Base-by-base conservation (phyloP, 2,888 invertebrate genomes). In the Leptopterna dolabrata region DNA sequence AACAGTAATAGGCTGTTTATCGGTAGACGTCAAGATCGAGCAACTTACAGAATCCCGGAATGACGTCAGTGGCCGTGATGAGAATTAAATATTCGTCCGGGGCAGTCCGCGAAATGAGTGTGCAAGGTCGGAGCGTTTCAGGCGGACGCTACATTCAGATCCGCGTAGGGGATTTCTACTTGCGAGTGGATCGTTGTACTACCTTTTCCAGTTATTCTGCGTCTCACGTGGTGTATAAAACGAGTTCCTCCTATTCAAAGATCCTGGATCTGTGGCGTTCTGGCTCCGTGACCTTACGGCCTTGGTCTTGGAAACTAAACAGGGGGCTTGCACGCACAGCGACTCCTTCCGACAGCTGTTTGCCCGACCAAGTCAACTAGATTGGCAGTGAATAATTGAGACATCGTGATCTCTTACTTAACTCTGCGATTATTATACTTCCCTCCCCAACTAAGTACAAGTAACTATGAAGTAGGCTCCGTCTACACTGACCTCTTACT, bases 291-390 rank as follows among this genome's bases (percentile, higher is more conserved):
- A 63, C 63, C 63, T 63, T 63, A 63, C 63, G 27, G 19, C 63
- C 63, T 63, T 63, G 63, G 63, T 63, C 63, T 63, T 19, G 63
- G 63, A 63, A 63, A 63, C 63, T 24, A 24, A 27, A 63, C 19
- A 63, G 63, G 63, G 27, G n/a, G 7, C 1, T 2, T 9, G 24
- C 19, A 19, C 24, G 24, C 19, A 19, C 19, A 11, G 9, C 9
- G 27, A 11, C 63, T 63, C 63, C 63, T 63, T 63, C 63, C 63
- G 63, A 63, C 63, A 63, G 63, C 63, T 63, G 63, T 63, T 63
- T 11, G 63, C 19, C 63, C 11, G 24, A 63, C 63, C 19, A 27
- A 63, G 24, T 24, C 63, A 63, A 63, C 63, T 24, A 19, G 63
- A 63, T 27, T 63, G 63, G 7, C 63, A 24, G 63, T 63, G 63